Conservation (phyloP, 2,888 invertebrate genomes). For the Phytoseiulus persimilis region DNA sequence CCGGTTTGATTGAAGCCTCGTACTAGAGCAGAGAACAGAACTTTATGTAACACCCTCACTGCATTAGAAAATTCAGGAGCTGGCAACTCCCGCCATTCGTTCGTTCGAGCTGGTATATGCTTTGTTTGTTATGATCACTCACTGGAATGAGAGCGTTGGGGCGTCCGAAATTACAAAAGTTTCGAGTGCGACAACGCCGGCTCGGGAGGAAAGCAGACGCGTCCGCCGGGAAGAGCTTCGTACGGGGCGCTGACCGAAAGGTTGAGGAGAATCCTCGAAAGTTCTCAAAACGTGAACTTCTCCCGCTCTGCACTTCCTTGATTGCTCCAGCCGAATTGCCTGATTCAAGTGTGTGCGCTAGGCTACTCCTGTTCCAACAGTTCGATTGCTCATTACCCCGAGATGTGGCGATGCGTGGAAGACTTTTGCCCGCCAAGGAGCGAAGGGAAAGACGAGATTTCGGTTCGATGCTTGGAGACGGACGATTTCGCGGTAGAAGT, state of each 20-base stretch:
- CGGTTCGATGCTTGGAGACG: no score
- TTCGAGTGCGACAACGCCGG: background rate
- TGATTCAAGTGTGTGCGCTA: no score
- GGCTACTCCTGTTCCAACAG: no score
- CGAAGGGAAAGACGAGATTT: no score
- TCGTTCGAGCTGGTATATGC: background rate
- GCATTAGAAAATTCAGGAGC: background rate
- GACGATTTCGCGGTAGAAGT: no score
- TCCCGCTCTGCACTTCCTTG: background rate
- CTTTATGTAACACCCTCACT: background rate
- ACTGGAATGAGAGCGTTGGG: background rate
- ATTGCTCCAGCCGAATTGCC: background rate
- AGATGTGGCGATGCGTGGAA: no score
- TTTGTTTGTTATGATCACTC: conserved; percentile 5
- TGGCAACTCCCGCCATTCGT: background rate
- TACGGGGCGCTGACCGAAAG: background rate
- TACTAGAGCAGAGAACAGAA: no score
- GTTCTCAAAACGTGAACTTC: background rate
- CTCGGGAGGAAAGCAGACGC: background rate
- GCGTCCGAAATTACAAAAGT: background rate
- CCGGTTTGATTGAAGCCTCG: no score
- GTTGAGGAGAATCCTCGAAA: background rate
- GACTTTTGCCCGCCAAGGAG: no score
- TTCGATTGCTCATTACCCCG: no score
- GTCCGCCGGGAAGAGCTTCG: background rate